Conservation (phyloP, 2,113 vertebrate species). For the Bos javanicus region DNA sequence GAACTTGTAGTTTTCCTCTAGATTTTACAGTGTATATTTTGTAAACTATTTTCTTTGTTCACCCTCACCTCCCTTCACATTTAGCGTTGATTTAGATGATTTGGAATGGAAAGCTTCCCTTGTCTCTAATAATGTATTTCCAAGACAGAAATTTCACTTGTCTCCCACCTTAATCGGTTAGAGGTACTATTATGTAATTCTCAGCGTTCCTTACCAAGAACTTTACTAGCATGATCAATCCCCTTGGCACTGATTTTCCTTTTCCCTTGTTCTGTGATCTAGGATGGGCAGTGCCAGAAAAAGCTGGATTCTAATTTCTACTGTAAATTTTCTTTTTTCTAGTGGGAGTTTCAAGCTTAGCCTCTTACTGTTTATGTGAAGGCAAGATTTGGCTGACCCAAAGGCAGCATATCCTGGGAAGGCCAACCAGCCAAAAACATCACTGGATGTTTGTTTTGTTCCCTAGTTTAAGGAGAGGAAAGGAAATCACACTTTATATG, state of each 20-base stretch:
- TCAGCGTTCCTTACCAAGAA: background rate
- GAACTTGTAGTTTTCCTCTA: background rate
- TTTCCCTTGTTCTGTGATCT: background rate
- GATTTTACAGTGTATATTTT: conserved; percentile 38
- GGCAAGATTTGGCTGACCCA: conserved; percentile 33
- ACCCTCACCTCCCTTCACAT: background rate
- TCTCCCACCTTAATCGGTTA: background rate
- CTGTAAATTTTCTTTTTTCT: conserved; percentile 33
- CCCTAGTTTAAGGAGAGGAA: conserved; percentile 53
- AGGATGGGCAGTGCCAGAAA: background rate
- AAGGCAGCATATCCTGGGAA: conserved; percentile 42
- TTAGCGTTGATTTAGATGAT: background rate
- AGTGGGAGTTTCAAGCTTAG: background rate
- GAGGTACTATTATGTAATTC: background rate
- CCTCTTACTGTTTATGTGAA: conserved; percentile 15
- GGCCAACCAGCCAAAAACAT: conserved; percentile 47
- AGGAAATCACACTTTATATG: conserved; percentile 65
- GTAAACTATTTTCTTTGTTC: background rate
- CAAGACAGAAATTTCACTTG: background rate
- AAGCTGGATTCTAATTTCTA: background rate
- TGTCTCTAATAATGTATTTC: background rate
- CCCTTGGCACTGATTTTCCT: background rate
- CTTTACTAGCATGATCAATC: background rate
- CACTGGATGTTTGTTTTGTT: conserved; percentile 42
- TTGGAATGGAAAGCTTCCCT: background rate